phyloP scores from a whole-genome alignment of 2,888 invertebrate genomes.

The Meta bourneti region DNA sequence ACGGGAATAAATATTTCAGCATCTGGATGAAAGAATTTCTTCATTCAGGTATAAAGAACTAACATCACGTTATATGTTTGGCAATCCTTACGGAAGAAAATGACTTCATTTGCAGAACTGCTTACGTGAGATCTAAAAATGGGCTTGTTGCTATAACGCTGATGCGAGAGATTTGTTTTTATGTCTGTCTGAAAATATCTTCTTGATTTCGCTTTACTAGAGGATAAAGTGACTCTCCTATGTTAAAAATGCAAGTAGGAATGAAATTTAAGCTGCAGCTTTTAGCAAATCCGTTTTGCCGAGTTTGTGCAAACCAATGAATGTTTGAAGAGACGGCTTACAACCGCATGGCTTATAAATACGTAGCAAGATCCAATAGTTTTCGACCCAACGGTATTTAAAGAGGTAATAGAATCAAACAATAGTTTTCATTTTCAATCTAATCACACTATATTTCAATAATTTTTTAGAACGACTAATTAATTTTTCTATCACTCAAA shows the following conservation, averaged over 20 bases:
- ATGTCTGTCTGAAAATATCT: background rate
- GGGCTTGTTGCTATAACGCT: conserved; percentile 31
- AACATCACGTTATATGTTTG: conserved; percentile 58
- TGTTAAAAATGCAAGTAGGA: conserved; percentile 18
- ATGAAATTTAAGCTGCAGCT: conserved; percentile 5
- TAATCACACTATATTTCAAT: background rate
- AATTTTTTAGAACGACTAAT: too few relatives aligned
- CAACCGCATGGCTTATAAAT: too few relatives aligned
- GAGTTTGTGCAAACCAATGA: background rate
- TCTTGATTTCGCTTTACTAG: background rate
- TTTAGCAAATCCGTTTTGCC: background rate
- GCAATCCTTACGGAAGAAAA: background rate
- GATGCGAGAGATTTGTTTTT: conserved; percentile 35
- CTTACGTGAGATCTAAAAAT: conserved; percentile 55
- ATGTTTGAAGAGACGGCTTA: too few relatives aligned
- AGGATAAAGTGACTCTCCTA: conserved; percentile 2
- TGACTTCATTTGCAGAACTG: conserved; percentile 22
- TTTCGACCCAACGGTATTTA: too few relatives aligned
- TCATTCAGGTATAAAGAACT: conserved; percentile 28
- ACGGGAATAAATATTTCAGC: conserved; percentile 70
- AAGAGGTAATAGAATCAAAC: too few relatives aligned
- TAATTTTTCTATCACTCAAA: too few relatives aligned
- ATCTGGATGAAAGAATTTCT: conserved; percentile 43
- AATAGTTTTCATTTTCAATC: background rate
- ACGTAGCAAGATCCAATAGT: too few relatives aligned